Percentiles rank a stretch among this genome's conserved stretches.
These are phyloP conservation scores for Cnemophilus loriae DNA, from an alignment of 2,113 vertebrate genomes.

Conservation along the genomic window DNA sequence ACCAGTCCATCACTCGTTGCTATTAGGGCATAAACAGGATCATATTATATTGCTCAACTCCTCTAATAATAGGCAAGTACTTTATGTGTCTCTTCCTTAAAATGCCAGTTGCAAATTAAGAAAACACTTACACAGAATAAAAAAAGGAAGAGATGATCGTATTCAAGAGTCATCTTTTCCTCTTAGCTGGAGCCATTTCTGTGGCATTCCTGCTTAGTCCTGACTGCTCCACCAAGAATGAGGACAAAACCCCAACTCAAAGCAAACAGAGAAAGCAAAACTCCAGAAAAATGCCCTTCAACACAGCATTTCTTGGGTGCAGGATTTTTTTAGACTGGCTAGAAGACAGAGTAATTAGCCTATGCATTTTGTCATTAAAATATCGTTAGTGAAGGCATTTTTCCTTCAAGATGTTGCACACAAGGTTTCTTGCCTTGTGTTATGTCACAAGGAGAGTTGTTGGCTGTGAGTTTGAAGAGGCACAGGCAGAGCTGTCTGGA, in stretches of 20 bases:
- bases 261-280: neutral
- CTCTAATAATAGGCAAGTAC: slow-evolving; percentile 13
- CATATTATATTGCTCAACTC: neutral
- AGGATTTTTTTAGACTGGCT: slow-evolving; percentile 29
- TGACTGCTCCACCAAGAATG: neutral
- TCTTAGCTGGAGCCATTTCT: neutral
- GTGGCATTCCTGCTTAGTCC: neutral
- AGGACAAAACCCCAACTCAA: neutral
- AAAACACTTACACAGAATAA: neutral
- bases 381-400: slow-evolving; percentile 67
- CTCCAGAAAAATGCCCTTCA: neutral
- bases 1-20: neutral
- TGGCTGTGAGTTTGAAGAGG: neutral
- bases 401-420: slow-evolving; percentile 57
- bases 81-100: neutral
- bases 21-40: slow-evolving; percentile 3
- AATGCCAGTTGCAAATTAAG: slow-evolving; percentile 3
- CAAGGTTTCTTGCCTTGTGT: slow-evolving; percentile 38
- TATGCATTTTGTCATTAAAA: slow-evolving; percentile 73
- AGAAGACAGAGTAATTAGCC: slow-evolving; percentile 63
- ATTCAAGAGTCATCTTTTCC: neutral
- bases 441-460: slow-evolving; percentile 38
- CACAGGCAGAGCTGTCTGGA: neutral
- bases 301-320: neutral
- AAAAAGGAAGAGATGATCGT: neutral